A percentile compares a stretch with the other conserved stretches of the same genome.
These are phyloP conservation scores for Chelon labrosus DNA, from an alignment of 2,797 vertebrate genomes.

Conservation along the genomic window DNA sequence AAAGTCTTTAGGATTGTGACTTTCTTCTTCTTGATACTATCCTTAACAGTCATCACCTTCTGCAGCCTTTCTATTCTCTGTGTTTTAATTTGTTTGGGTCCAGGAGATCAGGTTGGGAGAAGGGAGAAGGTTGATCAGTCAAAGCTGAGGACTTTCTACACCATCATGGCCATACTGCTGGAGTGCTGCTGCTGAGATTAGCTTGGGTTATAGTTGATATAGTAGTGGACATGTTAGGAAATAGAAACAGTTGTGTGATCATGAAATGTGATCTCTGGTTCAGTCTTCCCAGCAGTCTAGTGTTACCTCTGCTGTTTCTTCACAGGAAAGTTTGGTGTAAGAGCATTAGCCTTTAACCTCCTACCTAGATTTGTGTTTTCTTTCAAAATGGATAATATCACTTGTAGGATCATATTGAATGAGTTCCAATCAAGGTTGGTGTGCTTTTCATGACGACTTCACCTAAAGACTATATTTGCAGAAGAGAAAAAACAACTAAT, in stretches of 20 bases:
- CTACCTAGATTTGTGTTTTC: too few species aligned
- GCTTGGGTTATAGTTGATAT: rapidly evolving
- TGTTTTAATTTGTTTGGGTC: background rate
- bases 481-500: too few species aligned
- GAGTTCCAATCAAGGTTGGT: too few species aligned
- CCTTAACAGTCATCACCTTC: background rate
- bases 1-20: background rate
- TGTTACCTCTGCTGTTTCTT: constrained; percentile 45
- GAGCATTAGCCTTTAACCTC: too few species aligned
- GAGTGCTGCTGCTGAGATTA: constrained; percentile 11
- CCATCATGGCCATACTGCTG: constrained; percentile 15
- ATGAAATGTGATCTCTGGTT: background rate
- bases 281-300: constrained; percentile 16
- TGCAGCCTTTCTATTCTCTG: constrained; percentile 2
- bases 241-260: background rate
- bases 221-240: rapidly evolving
- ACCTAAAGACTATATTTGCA: too few species aligned
- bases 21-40: background rate
- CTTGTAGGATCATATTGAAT: too few species aligned
- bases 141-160: constrained; percentile 37
- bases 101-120: background rate
- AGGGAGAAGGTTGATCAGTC: background rate
- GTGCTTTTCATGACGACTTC: too few species aligned
- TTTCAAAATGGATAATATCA: too few species aligned
- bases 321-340: constrained; percentile 9